Conservation (phyloP, 2,888 invertebrate species). For the Machimus rusticus region DNA sequence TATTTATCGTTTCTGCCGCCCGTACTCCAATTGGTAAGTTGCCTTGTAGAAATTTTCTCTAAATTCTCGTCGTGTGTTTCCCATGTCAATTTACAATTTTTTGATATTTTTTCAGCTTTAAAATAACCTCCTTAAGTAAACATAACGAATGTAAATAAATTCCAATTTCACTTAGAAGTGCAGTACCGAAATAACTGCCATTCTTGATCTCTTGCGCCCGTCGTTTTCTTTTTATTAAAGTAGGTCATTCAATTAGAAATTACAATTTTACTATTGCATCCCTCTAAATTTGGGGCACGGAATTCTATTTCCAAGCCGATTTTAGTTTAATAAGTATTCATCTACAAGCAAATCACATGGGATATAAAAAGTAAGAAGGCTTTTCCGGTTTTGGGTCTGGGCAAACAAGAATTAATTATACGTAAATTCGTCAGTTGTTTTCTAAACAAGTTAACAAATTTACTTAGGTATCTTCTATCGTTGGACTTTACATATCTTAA, state of each 20-base stretch:
- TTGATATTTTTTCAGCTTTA: neutral
- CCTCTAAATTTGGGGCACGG: too few species aligned
- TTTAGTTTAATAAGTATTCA: too few species aligned
- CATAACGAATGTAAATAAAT: neutral
- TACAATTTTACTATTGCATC: neutral
- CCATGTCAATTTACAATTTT: neutral
- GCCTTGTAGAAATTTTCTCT: neutral
- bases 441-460: neutral
- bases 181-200: neutral
- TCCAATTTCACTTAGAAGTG: neutral
- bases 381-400: neutral
- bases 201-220: neutral
- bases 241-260: neutral
- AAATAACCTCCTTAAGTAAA: neutral
- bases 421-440: neutral
- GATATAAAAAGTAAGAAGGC: neutral
- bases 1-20: constrained; percentile 77
- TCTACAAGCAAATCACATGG: neutral
- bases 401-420: neutral
- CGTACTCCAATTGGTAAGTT: constrained; percentile 84
- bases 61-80: too few species aligned
- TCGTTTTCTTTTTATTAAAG: neutral
- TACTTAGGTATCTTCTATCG: neutral
- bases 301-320: too few species aligned
- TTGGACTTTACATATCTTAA: neutral